Base-by-base conservation (phyloP, 2,888 invertebrate genomes). In the Thymelicus acteon region DNA sequence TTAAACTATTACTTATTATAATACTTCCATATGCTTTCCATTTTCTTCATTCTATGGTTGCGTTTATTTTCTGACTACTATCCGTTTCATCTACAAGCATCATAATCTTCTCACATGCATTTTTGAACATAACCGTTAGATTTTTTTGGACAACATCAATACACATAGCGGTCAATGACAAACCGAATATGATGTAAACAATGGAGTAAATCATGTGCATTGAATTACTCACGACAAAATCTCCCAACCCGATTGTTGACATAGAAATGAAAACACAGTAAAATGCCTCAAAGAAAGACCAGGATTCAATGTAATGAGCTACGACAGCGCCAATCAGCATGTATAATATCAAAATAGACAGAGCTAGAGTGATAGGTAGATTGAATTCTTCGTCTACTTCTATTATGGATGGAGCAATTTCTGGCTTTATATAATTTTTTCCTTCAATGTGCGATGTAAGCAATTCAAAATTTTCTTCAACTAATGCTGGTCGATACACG, bases 211-310 rank as follows among this genome's bases (percentile, higher is more conserved):
- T 97, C 96, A 99, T 98, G 80, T 96, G 96, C 86, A 96, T 95
- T 0, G 98, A 98, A 89, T 98, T 97, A 85, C 97, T 95, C 0
- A 98, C 98, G 0, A 98, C 97, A 74, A 97, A 95, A 90, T 99
- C 98, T 3, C 98, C 98, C 79, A 99, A 97, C n/a, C 99, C 99
- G 71, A 99, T 98, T 0, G 99, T 99, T 0, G 98, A 98, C 96
- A 99, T 97, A 0, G 98, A 98, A 79, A 99, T 97, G 85, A 99
- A 99, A 5, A 99, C 98, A 86, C 99, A 99, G 88, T 99, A 99
- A 86, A 99, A 98, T 0, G 99, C 96, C 72, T 98, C 97, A 80
- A 98, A 97, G 87, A 98, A 97, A 13, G 95, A 95, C 99, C 99
- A 99, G 0, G 95, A 92, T 86, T 97, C 97, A 95, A 96, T 96